These are phyloP conservation scores for Poecilia velifera DNA, from an alignment of 2,797 vertebrate species.

Conservation along the genomic window DNA sequence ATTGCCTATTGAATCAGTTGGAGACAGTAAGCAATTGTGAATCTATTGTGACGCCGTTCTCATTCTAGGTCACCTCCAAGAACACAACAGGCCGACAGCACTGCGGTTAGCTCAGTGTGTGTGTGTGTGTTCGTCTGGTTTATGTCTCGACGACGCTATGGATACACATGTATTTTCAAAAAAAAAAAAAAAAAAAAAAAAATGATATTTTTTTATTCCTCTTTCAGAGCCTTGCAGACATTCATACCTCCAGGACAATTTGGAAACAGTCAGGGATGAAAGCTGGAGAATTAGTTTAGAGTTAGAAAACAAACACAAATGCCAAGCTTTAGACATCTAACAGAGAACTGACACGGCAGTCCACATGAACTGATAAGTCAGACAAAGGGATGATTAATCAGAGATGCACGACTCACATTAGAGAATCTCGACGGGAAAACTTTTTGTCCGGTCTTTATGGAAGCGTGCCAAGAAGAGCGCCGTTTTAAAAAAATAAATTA, in stretches of 20 bases:
- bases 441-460: background rate
- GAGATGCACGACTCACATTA: background rate
- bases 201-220: background rate
- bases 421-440: background rate
- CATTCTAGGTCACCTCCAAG: constrained; percentile 73
- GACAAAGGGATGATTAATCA: background rate
- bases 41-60: constrained; percentile 63
- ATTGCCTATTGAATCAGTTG: constrained; percentile 76
- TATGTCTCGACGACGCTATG: constrained; percentile 20
- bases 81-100: constrained; percentile 55
- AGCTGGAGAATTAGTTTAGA: background rate
- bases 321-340: background rate
- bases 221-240: background rate
- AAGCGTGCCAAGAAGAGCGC: background rate
- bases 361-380: background rate
- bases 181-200: background rate
- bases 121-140: constrained; percentile 29
- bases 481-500: background rate
- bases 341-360: background rate
- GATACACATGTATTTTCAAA: constrained; percentile 12
- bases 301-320: background rate
- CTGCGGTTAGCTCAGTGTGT: constrained; percentile 29
- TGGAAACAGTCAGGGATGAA: background rate
- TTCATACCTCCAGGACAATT: background rate
- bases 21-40: constrained; percentile 71